These are phyloP conservation scores for Calidris pygmaea DNA, from an alignment of 2,113 vertebrate species.

Conservation along the genomic window DNA sequence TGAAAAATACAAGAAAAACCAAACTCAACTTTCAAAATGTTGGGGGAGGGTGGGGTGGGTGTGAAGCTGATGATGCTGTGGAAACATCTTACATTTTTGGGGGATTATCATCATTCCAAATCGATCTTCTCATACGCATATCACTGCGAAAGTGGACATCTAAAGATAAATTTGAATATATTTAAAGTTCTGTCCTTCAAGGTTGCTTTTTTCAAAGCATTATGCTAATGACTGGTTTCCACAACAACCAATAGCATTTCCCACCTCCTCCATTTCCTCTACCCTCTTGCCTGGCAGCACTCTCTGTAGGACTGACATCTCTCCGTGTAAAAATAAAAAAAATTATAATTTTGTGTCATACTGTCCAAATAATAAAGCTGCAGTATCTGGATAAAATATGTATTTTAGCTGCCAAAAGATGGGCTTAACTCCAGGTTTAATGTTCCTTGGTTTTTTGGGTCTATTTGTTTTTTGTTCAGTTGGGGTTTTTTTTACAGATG, in stretches of 20 bases:
- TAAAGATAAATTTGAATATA: neutral
- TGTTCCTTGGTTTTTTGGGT: neutral
- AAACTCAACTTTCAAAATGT: neutral
- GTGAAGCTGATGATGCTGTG: neutral
- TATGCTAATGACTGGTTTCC: neutral
- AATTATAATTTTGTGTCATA: neutral
- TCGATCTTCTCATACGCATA: neutral
- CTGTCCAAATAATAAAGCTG: neutral
- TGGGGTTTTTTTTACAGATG: neutral
- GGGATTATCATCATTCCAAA: neutral
- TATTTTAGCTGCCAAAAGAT: neutral
- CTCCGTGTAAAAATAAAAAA: conserved; percentile 1
- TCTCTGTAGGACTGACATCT: neutral
- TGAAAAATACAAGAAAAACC: neutral
- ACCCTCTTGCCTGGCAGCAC: neutral
- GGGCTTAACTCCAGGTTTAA: neutral
- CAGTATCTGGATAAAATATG: neutral
- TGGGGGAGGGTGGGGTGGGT: neutral
- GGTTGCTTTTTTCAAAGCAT: neutral
- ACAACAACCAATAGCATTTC: neutral
- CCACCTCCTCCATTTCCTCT: neutral
- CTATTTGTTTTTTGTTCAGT: too few relatives aligned
- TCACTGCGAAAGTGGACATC: neutral
- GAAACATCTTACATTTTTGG: neutral
- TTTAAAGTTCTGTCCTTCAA: neutral